Evolutionary conservation across 2,888 invertebrate genomes (phyloP).

Genomic region (Hirtodrosophila confusa): DNA sequence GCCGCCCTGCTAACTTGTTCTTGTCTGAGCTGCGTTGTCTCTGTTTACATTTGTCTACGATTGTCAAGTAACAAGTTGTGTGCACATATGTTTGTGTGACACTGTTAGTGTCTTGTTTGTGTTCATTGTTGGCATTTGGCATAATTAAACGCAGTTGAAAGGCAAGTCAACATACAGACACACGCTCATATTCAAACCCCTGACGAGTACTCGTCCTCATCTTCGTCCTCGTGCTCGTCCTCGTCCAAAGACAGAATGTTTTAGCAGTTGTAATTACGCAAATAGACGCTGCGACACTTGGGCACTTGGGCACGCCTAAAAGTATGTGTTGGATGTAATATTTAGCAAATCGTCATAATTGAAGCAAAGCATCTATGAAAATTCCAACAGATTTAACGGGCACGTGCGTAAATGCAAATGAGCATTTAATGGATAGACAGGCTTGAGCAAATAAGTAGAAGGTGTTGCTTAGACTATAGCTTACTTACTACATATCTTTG

Average conservation of each 20-base stretch:
- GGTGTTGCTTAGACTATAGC: neutral
- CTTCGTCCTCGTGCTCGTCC: too few species aligned
- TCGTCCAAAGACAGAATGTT: slow-evolving; percentile 1
- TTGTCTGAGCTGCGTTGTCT: slow-evolving; percentile 3
- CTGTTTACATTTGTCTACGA: slow-evolving; percentile 50
- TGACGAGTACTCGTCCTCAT: too few species aligned
- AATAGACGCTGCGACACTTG: slow-evolving; percentile 44
- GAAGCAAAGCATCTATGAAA: slow-evolving; percentile 48
- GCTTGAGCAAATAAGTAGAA: neutral
- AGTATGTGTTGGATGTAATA: slow-evolving; percentile 37
- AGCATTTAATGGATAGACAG: slow-evolving; percentile 36
- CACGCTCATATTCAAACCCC: neutral
- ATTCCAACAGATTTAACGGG: slow-evolving; percentile 38
- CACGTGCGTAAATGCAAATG: slow-evolving; percentile 57
- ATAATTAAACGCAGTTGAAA: slow-evolving; percentile 71
- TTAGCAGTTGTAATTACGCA: slow-evolving; percentile 46
- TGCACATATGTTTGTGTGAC: slow-evolving; percentile 34
- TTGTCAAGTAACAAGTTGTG: slow-evolving; percentile 46
- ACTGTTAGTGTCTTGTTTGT: slow-evolving; percentile 44
- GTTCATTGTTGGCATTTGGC: slow-evolving; percentile 72
- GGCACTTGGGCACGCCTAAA: slow-evolving; percentile 27
- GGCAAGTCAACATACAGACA: slow-evolving; percentile 54
- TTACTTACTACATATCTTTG: too few species aligned
- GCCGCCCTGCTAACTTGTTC: slow-evolving; percentile 2
- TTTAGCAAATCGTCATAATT: slow-evolving; percentile 55